Conservation (phyloP, 2,888 invertebrate genomes). For the Chloroclystis v-ata region DNA sequence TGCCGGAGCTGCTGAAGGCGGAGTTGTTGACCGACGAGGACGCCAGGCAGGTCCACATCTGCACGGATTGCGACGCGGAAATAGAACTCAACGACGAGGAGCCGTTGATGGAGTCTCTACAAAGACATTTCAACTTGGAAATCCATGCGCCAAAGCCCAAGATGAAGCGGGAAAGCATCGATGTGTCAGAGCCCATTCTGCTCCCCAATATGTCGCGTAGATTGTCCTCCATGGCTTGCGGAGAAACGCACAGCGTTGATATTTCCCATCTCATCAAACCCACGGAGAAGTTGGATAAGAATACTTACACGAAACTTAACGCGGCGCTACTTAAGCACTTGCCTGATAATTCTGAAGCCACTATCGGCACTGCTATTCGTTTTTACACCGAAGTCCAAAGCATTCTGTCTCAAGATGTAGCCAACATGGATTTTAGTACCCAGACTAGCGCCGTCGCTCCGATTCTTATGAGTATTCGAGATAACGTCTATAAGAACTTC, state of each 20-base stretch:
- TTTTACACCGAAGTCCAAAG: conserved; percentile 59
- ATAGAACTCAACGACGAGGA: conserved; percentile 67
- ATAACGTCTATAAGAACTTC: conserved; percentile 71
- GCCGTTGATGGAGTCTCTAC: conserved; percentile 67
- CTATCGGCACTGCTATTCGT: conserved; percentile 58
- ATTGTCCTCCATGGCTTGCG: conserved; percentile 59
- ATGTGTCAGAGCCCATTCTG: conserved; percentile 63
- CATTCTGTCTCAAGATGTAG: conserved; percentile 54
- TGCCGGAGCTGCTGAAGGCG: conserved; percentile 64
- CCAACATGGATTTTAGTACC: conserved; percentile 53
- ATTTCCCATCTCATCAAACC: conserved; percentile 50
- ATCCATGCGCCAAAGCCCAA: conserved; percentile 57
- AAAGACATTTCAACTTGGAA: conserved; percentile 63
- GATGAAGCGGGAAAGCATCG: conserved; percentile 61
- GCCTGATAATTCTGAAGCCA: conserved; percentile 67
- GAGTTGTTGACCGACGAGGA: conserved; percentile 54
- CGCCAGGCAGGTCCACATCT: conserved; percentile 67
- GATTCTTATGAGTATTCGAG: conserved; percentile 72
- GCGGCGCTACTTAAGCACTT: conserved; percentile 53
- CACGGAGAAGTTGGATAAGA: conserved; percentile 55
- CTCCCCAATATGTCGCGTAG: conserved; percentile 68
- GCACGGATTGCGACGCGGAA: conserved; percentile 66
- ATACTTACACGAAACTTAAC: conserved; percentile 54
- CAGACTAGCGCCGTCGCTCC: conserved; percentile 67
- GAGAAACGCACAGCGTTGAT: conserved; percentile 54